phyloP scores from a whole-genome alignment of 2,888 invertebrate species.

The Scaptomyza parva region DNA sequence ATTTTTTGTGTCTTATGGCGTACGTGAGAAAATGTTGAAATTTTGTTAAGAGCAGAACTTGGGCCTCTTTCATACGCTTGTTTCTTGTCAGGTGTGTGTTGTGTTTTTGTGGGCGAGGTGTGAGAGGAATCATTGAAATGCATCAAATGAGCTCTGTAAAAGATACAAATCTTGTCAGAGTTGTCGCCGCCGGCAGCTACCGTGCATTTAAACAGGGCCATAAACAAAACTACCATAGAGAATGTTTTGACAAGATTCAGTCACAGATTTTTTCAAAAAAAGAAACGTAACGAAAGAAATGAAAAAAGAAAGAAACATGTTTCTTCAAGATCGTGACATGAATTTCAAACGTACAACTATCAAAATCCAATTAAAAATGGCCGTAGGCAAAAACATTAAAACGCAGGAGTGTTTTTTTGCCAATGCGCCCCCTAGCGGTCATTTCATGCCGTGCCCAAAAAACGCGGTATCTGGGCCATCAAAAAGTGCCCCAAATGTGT shows the following conservation, averaged over 20 bases:
- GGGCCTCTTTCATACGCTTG: conserved; percentile 1
- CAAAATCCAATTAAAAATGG: conserved; percentile 58
- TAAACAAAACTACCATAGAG: conserved; percentile 13
- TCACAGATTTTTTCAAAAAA: conserved; percentile 17
- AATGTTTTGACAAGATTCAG: conserved; percentile 20
- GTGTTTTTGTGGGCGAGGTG: conserved; percentile 9
- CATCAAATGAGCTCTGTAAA: conserved; percentile 64
- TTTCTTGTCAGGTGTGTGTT: conserved; percentile 37
- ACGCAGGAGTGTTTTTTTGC: conserved; percentile 11
- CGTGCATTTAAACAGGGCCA: conserved; percentile 62
- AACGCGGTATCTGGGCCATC: conserved; percentile 12
- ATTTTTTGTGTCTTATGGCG: conserved; percentile 19
- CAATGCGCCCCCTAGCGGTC: conserved; percentile 57
- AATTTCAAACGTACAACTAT: conserved; percentile 51
- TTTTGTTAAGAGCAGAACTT: conserved; percentile 39
- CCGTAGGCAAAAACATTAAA: conserved; percentile 14
- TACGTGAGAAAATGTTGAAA: conserved; percentile 75
- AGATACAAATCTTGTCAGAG: conserved; percentile 63
- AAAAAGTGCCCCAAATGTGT: conserved; percentile 64
- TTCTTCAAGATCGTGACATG: conserved; percentile 47
- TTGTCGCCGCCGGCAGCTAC: conserved; percentile 47
- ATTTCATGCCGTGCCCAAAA: conserved; percentile 15
- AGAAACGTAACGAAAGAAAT: too few relatives aligned
- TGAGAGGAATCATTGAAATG: conserved; percentile 70
- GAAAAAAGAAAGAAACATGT: conserved; percentile 9